Percentiles rank a stretch among this genome's conserved stretches.
These are phyloP conservation scores for Kryptolebias ocellatus DNA, from an alignment of 2,797 vertebrate species.

Conservation along the genomic window DNA sequence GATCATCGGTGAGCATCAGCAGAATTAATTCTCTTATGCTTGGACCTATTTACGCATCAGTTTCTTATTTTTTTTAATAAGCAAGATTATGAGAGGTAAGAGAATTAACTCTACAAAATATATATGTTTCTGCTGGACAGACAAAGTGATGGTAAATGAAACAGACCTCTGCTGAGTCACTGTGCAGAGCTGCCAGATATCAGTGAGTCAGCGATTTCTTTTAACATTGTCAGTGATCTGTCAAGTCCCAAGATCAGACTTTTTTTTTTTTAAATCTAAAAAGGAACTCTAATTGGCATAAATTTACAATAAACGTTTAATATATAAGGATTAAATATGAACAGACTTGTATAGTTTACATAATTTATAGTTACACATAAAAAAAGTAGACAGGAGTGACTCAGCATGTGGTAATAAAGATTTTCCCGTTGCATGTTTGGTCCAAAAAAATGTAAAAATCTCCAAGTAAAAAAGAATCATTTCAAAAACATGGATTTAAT, in stretches of 20 bases:
- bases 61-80: not conserved
- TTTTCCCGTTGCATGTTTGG: no score
- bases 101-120: not conserved
- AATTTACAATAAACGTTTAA: no score
- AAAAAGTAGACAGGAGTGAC: no score
- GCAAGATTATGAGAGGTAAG: not conserved
- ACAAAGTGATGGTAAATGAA: not conserved
- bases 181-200: conserved; percentile 1
- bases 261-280: not conserved
- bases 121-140: not conserved
- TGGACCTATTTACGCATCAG: not conserved
- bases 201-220: conserved; percentile 22
- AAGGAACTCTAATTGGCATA: no score
- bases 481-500: no score
- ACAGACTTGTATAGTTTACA: no score
- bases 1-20: not conserved
- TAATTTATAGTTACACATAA: no score
- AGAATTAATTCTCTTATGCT: not conserved
- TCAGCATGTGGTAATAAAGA: no score
- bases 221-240: not conserved
- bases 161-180: conserved; percentile 3
- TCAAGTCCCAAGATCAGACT: not conserved
- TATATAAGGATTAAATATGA: no score
- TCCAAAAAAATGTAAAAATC: no score
- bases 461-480: no score